Base-by-base conservation (phyloP, 2,797 vertebrate genomes). In the Sitta carolinensis region DNA sequence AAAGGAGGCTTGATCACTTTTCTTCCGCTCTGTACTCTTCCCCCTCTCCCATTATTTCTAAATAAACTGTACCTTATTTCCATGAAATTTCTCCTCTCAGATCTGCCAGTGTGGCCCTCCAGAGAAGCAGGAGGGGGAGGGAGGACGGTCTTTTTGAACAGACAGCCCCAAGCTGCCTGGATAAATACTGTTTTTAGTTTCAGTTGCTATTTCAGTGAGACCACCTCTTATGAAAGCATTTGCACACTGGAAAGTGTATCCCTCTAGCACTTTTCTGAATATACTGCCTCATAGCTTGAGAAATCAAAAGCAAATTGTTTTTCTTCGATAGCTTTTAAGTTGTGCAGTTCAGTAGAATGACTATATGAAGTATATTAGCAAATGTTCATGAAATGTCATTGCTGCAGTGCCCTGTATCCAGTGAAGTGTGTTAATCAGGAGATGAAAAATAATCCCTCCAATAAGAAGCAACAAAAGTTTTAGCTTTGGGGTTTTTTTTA, bases 251-350 rank as follows among this genome's bases (percentile, higher is more conserved):
- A 58, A 81, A 92, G 73, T 25, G 54, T 83, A 73, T 47, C 79
- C 81, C 84, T 92, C 26, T 1, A 96, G 90, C 93, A 47, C 52
- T 96, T 86, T 55, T 23, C 85, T 96, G 74, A 95, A 88, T 57
- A 69, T 82, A 21, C 32, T 55, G 51, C 36, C 91, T 96, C 88
- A 91, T 10, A 79, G 67, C 38, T 52, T 2, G 6, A 86, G 43
- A 78, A 94, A 80, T 95, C 47, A 90, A 94, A 96, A 81, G 91
- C 76, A 91, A 95, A 91, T 83, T 91, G 72, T 94, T 96, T 94
- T 89, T 68, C 72, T 93, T 93, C 90, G 86, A 94, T 93, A 92
- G 54, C 19, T 70, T 27, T 25, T 32, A 36, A 75, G 17, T 93
- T 85, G 27, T 80, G 48, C 50, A 29, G 36, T 54, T 92, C 48